Evolutionary conservation across 2,888 invertebrate genomes (phyloP).

Genomic region (Stegophylla sp.): DNA sequence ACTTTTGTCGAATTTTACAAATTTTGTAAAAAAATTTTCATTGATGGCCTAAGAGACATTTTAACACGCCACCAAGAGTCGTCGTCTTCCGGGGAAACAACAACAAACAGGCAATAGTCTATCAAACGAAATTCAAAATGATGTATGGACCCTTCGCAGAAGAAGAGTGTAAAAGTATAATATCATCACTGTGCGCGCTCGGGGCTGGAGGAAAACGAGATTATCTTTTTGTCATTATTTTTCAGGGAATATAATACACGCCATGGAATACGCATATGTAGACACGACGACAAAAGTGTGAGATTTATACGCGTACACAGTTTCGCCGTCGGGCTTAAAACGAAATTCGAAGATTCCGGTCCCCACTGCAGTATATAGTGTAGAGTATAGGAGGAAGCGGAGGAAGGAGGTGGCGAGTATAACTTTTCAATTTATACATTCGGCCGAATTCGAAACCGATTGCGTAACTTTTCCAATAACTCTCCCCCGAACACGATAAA

Average conservation of each 20-base stretch:
- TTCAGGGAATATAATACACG: conserved; percentile 28
- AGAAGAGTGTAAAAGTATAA: background rate
- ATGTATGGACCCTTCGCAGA: background rate
- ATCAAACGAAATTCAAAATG: background rate
- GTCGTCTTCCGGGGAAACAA: too few species aligned
- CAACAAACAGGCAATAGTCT: background rate
- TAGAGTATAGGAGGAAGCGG: too few species aligned
- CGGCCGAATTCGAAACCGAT: conserved; percentile 47
- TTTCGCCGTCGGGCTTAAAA: conserved; percentile 24
- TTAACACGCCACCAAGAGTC: background rate
- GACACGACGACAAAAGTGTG: background rate
- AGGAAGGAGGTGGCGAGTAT: background rate
- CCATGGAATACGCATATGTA: background rate
- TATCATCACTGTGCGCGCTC: background rate
- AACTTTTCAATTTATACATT: conserved; percentile 51
- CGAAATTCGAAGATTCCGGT: background rate
- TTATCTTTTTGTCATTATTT: conserved; percentile 46
- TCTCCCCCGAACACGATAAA: too few species aligned
- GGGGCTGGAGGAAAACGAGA: conserved; percentile 8
- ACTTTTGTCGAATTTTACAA: background rate
- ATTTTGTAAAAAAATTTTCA: conserved; percentile 23
- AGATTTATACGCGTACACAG: conserved; percentile 22
- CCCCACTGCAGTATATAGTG: too few species aligned
- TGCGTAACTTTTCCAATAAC: conserved; percentile 55
- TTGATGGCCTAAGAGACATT: background rate